Conservation (phyloP, 2,113 vertebrate genomes). For the Miniopterus natalensis region DNA sequence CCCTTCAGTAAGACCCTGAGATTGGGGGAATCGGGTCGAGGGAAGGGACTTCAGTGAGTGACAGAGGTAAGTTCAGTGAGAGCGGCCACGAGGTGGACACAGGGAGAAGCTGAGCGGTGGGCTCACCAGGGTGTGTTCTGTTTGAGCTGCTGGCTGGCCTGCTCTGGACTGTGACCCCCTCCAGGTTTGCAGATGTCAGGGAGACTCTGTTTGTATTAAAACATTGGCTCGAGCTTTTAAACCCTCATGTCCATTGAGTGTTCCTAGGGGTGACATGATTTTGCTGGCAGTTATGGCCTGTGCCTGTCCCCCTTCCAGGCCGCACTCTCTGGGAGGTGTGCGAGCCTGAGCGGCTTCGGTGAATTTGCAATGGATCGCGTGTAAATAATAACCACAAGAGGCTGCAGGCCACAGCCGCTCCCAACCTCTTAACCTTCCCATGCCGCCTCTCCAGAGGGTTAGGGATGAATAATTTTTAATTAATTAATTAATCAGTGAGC, state of each 20-base stretch:
- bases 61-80: not conserved
- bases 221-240: not conserved
- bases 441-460: constrained; percentile 58
- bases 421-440: constrained; percentile 70
- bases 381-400: constrained; percentile 36
- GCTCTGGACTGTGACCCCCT: not conserved
- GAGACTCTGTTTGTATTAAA: not conserved
- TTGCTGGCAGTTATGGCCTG: not conserved
- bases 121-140: not conserved
- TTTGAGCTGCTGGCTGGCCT: not conserved
- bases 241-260: not conserved
- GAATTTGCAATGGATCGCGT: not conserved
- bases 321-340: not conserved
- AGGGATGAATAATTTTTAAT: constrained; percentile 77
- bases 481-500: constrained; percentile 79
- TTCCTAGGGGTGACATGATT: not conserved
- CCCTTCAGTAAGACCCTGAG: not conserved
- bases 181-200: not conserved
- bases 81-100: not conserved
- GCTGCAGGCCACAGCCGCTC: constrained; percentile 16
- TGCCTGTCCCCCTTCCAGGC: not conserved
- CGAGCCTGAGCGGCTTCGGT: not conserved
- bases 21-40: accelerated
- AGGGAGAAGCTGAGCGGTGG: not conserved
- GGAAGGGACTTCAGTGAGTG: not conserved